Conservation (phyloP, 1,140 invertebrate species). For the Panonychus citri region DNA sequence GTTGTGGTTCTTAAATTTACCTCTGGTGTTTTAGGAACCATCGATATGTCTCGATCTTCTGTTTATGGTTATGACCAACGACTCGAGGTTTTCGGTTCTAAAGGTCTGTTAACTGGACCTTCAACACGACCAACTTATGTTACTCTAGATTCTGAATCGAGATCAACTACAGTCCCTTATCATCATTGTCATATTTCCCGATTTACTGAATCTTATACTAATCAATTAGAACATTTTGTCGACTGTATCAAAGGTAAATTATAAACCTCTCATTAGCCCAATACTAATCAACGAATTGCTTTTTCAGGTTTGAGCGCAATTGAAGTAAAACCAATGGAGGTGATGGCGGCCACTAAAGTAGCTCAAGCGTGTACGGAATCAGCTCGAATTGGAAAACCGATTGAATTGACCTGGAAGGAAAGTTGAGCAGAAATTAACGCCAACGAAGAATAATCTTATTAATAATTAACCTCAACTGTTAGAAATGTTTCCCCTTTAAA, state of each 20-base stretch:
- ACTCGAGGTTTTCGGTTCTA: constrained; percentile 35
- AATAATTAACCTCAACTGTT: no score
- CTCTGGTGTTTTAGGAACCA: constrained; percentile 34
- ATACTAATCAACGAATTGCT: no score
- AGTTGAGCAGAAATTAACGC: no score
- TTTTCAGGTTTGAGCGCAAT: no score
- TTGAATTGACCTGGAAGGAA: no score
- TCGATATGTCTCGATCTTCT: constrained; percentile 37
- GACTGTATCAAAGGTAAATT: constrained; percentile 11
- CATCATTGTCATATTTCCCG: constrained; percentile 37
- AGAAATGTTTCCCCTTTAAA: no score
- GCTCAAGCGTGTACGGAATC: no score
- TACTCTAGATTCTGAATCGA: constrained; percentile 16
- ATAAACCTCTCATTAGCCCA: no score
- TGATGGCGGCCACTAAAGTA: no score
- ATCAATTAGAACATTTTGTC: constrained; percentile 39
- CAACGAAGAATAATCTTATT: no score
- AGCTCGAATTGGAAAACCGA: no score
- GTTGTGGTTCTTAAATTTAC: constrained; percentile 34
- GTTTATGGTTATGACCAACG: constrained; percentile 44
- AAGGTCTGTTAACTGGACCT: constrained; percentile 32
- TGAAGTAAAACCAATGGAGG: no score
- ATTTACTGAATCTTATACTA: constrained; percentile 31
- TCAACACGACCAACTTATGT: constrained; percentile 27
- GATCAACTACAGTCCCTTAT: constrained; percentile 28